phyloP scores from a whole-genome alignment of 1,140 invertebrate species.

The Ridgeia piscesae region DNA sequence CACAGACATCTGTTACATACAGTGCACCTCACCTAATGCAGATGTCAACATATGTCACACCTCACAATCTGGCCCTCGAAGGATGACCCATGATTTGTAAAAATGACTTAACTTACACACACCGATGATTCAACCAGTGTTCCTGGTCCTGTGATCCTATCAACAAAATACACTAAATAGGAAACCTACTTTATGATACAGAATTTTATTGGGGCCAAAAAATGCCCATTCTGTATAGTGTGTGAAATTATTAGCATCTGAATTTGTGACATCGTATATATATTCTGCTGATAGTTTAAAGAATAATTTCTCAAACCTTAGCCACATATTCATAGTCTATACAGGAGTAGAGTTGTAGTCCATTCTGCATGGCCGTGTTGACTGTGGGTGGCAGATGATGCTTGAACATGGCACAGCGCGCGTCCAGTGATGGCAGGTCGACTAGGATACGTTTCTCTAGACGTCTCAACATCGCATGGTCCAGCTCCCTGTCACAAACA shows the following conservation, averaged over 20 bases:
- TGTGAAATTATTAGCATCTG: not conserved
- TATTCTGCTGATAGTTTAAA: no score
- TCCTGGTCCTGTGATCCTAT: not conserved
- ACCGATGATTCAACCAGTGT: not conserved
- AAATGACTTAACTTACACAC: not conserved
- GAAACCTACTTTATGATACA: not conserved
- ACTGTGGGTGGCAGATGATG: constrained; percentile 61
- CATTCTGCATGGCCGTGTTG: constrained; percentile 52
- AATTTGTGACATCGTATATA: no score
- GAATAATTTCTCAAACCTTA: constrained; percentile 36
- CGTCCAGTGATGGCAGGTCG: constrained; percentile 70
- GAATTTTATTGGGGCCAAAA: not conserved
- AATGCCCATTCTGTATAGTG: no score
- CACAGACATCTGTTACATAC: not conserved
- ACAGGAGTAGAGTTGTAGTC: constrained; percentile 57
- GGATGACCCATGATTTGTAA: not conserved
- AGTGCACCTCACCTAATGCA: not conserved
- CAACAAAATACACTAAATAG: not conserved
- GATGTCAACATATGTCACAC: not conserved
- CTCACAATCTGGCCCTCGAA: not conserved
- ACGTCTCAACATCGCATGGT: constrained; percentile 81
- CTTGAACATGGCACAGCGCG: constrained; percentile 70
- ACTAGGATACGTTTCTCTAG: constrained; percentile 87
- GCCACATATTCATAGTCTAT: constrained; percentile 66
- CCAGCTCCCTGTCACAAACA: constrained; percentile 73